Evolutionary conservation across 2,888 invertebrate species (phyloP).

Genomic region (Mythimna pallens): DNA sequence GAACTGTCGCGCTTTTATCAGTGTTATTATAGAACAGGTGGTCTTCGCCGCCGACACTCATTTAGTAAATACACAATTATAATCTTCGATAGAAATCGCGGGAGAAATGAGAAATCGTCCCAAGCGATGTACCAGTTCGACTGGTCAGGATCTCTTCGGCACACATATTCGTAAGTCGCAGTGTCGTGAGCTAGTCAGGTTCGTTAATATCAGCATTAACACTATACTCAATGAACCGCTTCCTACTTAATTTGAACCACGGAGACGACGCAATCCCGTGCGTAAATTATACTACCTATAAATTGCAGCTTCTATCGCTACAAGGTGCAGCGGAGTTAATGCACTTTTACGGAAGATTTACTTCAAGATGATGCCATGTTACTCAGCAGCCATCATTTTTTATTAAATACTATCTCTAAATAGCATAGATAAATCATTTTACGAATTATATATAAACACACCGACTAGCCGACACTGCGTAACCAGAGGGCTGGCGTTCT

Average conservation of each 20-base stretch:
- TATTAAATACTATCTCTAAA: too few relatives aligned
- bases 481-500: too few relatives aligned
- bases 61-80: constrained; percentile 49
- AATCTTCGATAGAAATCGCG: constrained; percentile 41
- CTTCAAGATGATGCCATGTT: not conserved
- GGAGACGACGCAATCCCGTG: constrained; percentile 42
- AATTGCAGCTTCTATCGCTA: constrained; percentile 19
- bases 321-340: constrained; percentile 6
- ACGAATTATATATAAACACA: too few relatives aligned
- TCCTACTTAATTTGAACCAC: constrained; percentile 76
- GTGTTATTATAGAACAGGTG: constrained; percentile 69
- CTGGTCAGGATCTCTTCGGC: constrained; percentile 23
- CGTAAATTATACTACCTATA: constrained; percentile 35
- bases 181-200: constrained; percentile 28
- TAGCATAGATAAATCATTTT: too few relatives aligned
- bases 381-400: too few relatives aligned
- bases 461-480: too few relatives aligned
- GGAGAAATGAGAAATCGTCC: constrained; percentile 33
- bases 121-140: not conserved
- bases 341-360: constrained; percentile 9
- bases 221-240: constrained; percentile 73
- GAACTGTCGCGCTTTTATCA: constrained; percentile 66
- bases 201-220: constrained; percentile 57
- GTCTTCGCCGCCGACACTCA: constrained; percentile 48
- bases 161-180: constrained; percentile 27